Evolutionary conservation across 1,140 invertebrate species (phyloP).

Genomic region (Coelopa frigida): DNA sequence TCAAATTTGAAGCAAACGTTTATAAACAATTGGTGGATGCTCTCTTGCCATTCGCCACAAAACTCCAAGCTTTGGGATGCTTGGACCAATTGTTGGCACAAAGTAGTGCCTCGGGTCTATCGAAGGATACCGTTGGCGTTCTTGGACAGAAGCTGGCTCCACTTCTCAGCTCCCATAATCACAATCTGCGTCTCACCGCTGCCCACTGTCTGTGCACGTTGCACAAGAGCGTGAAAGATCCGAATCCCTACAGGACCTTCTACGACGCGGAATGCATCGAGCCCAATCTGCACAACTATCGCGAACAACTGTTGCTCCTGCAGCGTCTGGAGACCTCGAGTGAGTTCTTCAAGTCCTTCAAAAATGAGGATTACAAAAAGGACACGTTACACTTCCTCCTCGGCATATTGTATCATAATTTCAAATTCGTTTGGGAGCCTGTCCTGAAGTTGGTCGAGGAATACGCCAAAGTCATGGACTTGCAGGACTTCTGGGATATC

Average conservation of each 20-base stretch:
- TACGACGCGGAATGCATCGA: constrained; percentile 61
- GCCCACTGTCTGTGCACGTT: constrained; percentile 25
- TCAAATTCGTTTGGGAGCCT: constrained; percentile 83
- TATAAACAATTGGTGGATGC: neutral
- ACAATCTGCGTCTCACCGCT: constrained; percentile 25
- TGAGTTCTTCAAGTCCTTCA: constrained; percentile 51
- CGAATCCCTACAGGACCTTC: constrained; percentile 55
- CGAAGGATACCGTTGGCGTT: neutral
- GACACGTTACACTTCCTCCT: constrained; percentile 69
- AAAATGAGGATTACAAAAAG: constrained; percentile 50
- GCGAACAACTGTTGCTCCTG: constrained; percentile 65
- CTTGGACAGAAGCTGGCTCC: constrained; percentile 9
- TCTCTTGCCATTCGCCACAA: constrained; percentile 5
- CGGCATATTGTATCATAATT: constrained; percentile 78
- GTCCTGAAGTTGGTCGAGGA: constrained; percentile 62
- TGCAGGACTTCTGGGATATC: constrained; percentile 68
- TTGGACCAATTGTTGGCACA: constrained; percentile 5
- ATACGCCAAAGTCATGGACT: constrained; percentile 59
- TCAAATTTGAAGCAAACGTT: constrained; percentile 11
- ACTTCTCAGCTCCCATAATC: constrained; percentile 13
- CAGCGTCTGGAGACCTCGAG: constrained; percentile 61
- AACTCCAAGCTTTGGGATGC: constrained; percentile 18
- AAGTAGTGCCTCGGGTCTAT: neutral
- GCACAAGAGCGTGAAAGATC: constrained; percentile 9
- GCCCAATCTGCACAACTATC: constrained; percentile 64